phyloP scores from a whole-genome alignment of 2,113 vertebrate species.

The Nycticorax nycticorax region DNA sequence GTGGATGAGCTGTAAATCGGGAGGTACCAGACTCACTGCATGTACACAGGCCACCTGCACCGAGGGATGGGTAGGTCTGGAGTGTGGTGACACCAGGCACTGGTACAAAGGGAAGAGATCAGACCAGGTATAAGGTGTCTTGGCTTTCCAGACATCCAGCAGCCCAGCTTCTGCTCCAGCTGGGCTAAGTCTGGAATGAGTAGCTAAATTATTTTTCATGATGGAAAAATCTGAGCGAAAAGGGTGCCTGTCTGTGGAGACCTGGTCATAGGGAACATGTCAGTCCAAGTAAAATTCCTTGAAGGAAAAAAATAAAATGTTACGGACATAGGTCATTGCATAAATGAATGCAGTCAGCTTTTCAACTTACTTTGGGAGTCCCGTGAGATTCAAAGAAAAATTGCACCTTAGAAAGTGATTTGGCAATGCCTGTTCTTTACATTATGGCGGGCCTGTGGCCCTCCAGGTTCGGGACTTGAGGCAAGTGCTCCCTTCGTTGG shows the following conservation, averaged over 20 bases:
- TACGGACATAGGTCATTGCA: neutral
- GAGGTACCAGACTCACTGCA: neutral
- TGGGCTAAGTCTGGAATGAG: neutral
- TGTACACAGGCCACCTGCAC: neutral
- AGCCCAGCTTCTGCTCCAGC: neutral
- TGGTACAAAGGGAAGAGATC: neutral
- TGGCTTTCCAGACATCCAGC: neutral
- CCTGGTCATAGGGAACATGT: neutral
- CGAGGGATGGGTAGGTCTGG: rapidly evolving
- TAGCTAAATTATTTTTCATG: neutral
- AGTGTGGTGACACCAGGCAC: neutral
- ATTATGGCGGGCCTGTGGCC: rapidly evolving
- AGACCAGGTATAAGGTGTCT: neutral
- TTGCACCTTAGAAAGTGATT: neutral
- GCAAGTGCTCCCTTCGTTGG: neutral
- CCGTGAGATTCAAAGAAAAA: neutral
- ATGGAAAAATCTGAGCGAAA: rapidly evolving
- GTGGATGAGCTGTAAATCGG: neutral
- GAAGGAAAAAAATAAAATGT: neutral
- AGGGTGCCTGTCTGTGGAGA: neutral
- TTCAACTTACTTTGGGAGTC: neutral
- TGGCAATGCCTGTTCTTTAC: neutral
- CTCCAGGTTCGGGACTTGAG: neutral
- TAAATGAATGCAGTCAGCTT: neutral
- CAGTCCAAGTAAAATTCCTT: neutral